Percentiles rank a stretch among this genome's conserved stretches.
These are phyloP conservation scores for Muntiacus muntjak DNA, from an alignment of 2,113 vertebrate species.

Conservation along the genomic window DNA sequence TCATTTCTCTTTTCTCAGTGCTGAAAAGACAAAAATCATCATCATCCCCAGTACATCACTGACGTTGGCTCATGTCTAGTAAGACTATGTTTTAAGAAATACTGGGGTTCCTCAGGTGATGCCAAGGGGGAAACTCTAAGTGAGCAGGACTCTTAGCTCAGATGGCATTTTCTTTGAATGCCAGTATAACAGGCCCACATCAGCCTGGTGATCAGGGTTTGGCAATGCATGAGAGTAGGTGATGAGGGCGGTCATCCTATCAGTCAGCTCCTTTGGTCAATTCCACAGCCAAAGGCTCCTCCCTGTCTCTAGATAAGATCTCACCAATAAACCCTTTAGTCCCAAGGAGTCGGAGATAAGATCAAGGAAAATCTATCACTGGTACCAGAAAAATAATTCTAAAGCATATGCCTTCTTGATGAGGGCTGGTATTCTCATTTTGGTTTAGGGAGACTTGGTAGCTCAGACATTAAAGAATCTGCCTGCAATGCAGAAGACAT, in stretches of 20 bases:
- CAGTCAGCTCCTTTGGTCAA: neutral
- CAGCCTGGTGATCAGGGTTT: neutral
- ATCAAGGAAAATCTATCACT: neutral
- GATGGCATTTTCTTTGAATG: neutral
- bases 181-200: neutral
- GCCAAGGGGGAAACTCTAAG: neutral
- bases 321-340: neutral
- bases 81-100: neutral
- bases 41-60: neutral
- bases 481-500: neutral
- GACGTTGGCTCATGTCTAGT: neutral
- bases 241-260: neutral
- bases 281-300: neutral
- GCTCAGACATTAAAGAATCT: neutral
- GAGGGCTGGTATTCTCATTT: neutral
- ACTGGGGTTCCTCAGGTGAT: neutral
- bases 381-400: neutral
- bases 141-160: neutral
- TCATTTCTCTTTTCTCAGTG: neutral
- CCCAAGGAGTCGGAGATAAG: neutral
- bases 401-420: neutral
- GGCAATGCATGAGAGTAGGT: neutral
- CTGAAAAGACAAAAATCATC: neutral
- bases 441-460: neutral
- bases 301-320: neutral